Percentiles rank a stretch among this genome's conserved stretches.
Evolutionary conservation across 1,140 invertebrate genomes (phyloP).

Genomic region (Mesaphorura yosii): DNA sequence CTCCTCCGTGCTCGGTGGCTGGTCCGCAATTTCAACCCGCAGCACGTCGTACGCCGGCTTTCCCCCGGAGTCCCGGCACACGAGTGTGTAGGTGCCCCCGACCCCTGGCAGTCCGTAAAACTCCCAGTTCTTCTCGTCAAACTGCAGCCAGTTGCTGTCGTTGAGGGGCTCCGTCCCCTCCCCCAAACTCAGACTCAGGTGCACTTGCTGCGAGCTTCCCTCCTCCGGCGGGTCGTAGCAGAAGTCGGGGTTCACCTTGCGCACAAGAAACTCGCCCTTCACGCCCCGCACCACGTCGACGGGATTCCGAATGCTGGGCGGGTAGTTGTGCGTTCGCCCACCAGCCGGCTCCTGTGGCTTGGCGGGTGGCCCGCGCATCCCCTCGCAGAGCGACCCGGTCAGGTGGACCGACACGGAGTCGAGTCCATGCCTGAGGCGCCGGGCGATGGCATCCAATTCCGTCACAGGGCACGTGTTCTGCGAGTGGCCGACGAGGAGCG

Average conservation of each 20-base stretch:
- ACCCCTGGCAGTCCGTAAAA: constrained; percentile 69
- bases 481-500: neutral
- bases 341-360: constrained; percentile 37
- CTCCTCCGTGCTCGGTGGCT: neutral
- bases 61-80: constrained; percentile 6
- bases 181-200: constrained; percentile 57
- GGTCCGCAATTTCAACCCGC: constrained; percentile 6
- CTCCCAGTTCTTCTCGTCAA: constrained; percentile 75
- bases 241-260: constrained; percentile 64
- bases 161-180: neutral
- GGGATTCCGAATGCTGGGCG: constrained; percentile 65
- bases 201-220: constrained; percentile 47
- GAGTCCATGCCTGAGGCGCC: neutral
- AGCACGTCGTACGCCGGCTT: constrained; percentile 21
- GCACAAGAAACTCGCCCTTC: constrained; percentile 62
- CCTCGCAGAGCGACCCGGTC: neutral
- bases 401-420: neutral
- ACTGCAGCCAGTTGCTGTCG: constrained; percentile 76
- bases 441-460: neutral
- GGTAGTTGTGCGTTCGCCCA: constrained; percentile 43
- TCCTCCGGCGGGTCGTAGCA: constrained; percentile 82
- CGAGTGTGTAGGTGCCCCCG: constrained; percentile 14
- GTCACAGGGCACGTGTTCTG: constrained; percentile 5
- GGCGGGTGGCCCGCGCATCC: constrained; percentile 37
- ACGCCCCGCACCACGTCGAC: constrained; percentile 70